Base-by-base conservation (phyloP, 2,888 invertebrate genomes). In the Agonopterix subpropinquella region DNA sequence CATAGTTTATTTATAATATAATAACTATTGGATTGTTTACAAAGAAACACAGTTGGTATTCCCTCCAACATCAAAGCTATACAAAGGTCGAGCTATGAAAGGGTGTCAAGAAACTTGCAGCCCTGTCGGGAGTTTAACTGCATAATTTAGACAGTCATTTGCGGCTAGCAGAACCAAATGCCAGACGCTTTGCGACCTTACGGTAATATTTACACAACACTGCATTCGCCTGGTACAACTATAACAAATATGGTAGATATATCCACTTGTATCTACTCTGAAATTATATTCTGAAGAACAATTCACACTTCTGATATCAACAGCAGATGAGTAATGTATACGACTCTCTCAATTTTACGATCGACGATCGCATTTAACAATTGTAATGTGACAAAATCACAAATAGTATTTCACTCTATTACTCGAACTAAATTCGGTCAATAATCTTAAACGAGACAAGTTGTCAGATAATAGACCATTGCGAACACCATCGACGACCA, bases 111-210 rank as follows among this genome's bases (percentile, higher is more conserved):
- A 56, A 59, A 58, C 54, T 58, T 58, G 56, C 63, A 65, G 64
- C 62, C 53, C 65, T 58, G 62, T 55, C 59, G 61, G 65, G 66
- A 64, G 73, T 68, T 71, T 77, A 80, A 80, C 73, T 77, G 72
- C 77, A 78, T 80, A 80, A 82, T 80, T 79, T 77, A 73, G 73
- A 70, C 73, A 75, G 68, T 76, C 68, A 73, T 80, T 81, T 78
- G 72, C 61, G 65, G 67, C 67, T 66, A 67, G 64, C 65, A 60
- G 56, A 56, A 61, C 64, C 70, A 79, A 83, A 81, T 81, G 74
- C 70, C 80, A 78, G 62, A 58, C 58, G 55, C 55, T 67, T 69
- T 67, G 60, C 61, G 59, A 61, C 59, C 57, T 53, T 61, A 60
- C 58, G 58, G 59, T 52, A 8, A 51, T 55, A 35, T 61, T 65